Conservation (phyloP, 1,140 invertebrate genomes). For the Drosophila lacertosa region DNA sequence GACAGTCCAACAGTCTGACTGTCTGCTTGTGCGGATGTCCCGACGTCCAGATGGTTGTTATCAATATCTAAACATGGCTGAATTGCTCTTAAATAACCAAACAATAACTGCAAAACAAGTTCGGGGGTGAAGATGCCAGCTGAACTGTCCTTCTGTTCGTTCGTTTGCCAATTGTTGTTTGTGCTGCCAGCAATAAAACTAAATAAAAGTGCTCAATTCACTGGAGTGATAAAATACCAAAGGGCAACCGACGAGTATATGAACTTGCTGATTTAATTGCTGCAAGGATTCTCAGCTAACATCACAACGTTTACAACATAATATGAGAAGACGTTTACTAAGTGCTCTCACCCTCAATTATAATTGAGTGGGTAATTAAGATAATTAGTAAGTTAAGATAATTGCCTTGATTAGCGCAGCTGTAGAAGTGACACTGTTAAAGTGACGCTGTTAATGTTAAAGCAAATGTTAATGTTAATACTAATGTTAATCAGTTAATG, state of each 20-base stretch:
- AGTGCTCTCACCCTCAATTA: background rate
- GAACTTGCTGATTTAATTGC: conserved; percentile 23
- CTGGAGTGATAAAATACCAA: conserved; percentile 15
- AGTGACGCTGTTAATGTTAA: too few relatives aligned
- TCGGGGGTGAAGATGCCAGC: conserved; percentile 20
- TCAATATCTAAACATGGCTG: conserved; percentile 79
- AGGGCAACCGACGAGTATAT: conserved; percentile 21
- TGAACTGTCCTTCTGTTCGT: conserved; percentile 26
- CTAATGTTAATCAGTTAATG: too few relatives aligned
- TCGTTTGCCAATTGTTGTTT: conserved; percentile 29
- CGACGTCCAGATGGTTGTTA: conserved; percentile 42
- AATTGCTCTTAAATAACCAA: conserved; percentile 81
- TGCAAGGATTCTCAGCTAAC: conserved; percentile 5
- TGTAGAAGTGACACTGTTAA: too few relatives aligned
- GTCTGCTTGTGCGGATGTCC: conserved; percentile 41
- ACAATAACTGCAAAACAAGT: conserved; percentile 65
- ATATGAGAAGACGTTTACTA: background rate
- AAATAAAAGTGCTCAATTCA: conserved; percentile 32
- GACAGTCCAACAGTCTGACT: conserved; percentile 25
- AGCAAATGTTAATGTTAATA: too few relatives aligned
- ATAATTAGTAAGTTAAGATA: too few relatives aligned
- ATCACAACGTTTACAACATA: background rate
- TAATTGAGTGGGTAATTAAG: background rate
- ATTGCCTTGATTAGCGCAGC: too few relatives aligned
- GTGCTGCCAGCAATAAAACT: conserved; percentile 30